phyloP scores from a whole-genome alignment of 2,888 invertebrate species.

The Ophion ellenae region DNA sequence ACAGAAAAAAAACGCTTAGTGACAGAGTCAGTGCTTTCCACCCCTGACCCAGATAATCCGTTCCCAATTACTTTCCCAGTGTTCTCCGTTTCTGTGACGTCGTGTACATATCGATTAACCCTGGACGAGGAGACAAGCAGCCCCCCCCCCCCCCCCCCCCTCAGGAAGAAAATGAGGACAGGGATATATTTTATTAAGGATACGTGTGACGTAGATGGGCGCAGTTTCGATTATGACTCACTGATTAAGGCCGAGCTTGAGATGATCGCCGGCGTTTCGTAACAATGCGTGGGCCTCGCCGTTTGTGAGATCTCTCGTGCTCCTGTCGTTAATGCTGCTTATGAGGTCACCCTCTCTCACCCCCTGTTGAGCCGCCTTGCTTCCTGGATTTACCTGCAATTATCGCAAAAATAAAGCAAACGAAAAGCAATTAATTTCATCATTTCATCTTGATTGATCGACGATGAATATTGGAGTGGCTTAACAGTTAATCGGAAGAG shows the following conservation, averaged over 20 bases:
- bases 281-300: slow-evolving; percentile 90
- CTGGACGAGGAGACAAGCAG: background rate
- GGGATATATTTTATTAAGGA: slow-evolving; percentile 53
- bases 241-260: slow-evolving; percentile 90
- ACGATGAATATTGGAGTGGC: background rate
- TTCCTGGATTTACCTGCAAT: slow-evolving; percentile 93
- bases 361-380: slow-evolving; percentile 92
- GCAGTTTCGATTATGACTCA: slow-evolving; percentile 84
- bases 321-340: slow-evolving; percentile 90
- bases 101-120: slow-evolving; percentile 57
- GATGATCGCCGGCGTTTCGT: slow-evolving; percentile 88
- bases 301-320: slow-evolving; percentile 88
- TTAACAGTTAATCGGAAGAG: background rate
- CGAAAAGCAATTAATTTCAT: background rate
- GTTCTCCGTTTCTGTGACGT: slow-evolving; percentile 35
- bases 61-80: slow-evolving; percentile 36
- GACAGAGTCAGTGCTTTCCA: slow-evolving; percentile 31
- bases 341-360: slow-evolving; percentile 93
- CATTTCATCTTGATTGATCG: background rate
- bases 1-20: background rate
- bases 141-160: background rate
- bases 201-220: slow-evolving; percentile 33
- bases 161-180: background rate
- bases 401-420: background rate
- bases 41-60: slow-evolving; percentile 55